A percentile compares a stretch with the other conserved stretches of the same genome.
Evolutionary conservation across 2,888 invertebrate genomes (phyloP).

Genomic region (Lathronympha strigana): DNA sequence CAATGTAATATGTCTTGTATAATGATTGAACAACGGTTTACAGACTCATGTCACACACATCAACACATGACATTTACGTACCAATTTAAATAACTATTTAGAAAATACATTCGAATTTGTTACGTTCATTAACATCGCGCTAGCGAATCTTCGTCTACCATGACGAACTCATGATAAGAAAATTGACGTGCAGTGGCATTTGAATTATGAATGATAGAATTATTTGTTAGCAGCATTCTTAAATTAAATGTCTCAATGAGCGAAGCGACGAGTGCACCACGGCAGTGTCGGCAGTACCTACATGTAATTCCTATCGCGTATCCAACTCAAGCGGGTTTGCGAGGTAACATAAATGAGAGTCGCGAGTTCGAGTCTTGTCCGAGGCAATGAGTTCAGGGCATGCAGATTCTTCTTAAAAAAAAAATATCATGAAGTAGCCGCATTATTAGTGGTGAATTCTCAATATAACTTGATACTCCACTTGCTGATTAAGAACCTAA

Average conservation of each 20-base stretch:
- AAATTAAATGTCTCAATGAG: conserved; percentile 36
- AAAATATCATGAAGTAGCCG: too few relatives aligned
- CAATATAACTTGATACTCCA: too few relatives aligned
- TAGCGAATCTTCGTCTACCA: not conserved
- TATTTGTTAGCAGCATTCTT: conserved; percentile 19
- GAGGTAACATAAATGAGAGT: not conserved
- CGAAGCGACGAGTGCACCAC: conserved; percentile 10
- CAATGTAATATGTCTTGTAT: too few relatives aligned
- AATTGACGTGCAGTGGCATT: not conserved
- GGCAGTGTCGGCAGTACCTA: not conserved
- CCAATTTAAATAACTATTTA: too few relatives aligned
- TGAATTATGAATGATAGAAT: conserved; percentile 3
- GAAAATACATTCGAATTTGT: too few relatives aligned
- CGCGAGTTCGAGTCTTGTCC: too few relatives aligned
- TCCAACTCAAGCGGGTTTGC: not conserved
- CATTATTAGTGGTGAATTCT: too few relatives aligned
- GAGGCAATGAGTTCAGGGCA: too few relatives aligned
- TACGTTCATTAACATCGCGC: not conserved
- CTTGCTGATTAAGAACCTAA: too few relatives aligned
- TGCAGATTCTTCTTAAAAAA: not conserved
- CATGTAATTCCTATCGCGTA: not conserved
- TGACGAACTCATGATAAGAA: conserved; percentile 3
- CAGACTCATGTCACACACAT: too few relatives aligned
- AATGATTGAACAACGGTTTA: too few relatives aligned
- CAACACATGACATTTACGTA: too few relatives aligned